Conservation (phyloP, 2,113 vertebrate genomes). For the Pluvialis apricaria region DNA sequence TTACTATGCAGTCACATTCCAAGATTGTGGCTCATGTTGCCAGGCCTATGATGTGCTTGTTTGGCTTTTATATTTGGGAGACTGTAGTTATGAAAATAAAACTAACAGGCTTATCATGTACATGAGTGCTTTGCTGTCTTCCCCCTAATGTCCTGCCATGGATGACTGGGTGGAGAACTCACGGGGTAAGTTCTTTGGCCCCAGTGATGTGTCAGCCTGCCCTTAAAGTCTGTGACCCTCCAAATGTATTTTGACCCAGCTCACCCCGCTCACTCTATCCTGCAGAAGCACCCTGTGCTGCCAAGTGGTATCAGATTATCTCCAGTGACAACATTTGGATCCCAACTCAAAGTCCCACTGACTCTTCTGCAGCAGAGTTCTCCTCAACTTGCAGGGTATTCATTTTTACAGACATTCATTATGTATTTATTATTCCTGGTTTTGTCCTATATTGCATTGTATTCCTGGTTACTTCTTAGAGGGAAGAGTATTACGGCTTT, state of each 20-base stretch:
- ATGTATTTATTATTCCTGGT: background rate
- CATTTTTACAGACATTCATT: background rate
- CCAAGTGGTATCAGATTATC: background rate
- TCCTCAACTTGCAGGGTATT: background rate
- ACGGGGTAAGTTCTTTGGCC: background rate
- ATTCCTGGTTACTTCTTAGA: background rate
- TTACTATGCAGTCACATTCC: slow-evolving; percentile 41
- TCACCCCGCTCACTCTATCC: background rate
- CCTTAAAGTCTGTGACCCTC: background rate
- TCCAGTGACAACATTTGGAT: background rate
- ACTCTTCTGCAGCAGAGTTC: background rate
- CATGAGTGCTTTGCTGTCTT: background rate
- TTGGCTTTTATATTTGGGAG: slow-evolving; percentile 1
- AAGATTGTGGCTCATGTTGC: slow-evolving; percentile 5
- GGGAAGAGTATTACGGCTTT: background rate
- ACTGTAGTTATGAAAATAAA: slow-evolving; percentile 29
- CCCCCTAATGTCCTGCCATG: background rate
- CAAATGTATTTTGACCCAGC: background rate
- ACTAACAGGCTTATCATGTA: background rate
- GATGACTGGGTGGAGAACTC: background rate
- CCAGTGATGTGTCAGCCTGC: background rate
- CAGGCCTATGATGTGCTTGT: slow-evolving; percentile 24
- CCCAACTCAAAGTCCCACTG: background rate
- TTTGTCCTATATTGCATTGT: background rate
- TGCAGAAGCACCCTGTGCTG: background rate